Evolutionary conservation across 2,888 invertebrate species (phyloP), one percentile per base, ranked within the genome.

Genomic region (Ptycholaimellus sp.): DNA sequence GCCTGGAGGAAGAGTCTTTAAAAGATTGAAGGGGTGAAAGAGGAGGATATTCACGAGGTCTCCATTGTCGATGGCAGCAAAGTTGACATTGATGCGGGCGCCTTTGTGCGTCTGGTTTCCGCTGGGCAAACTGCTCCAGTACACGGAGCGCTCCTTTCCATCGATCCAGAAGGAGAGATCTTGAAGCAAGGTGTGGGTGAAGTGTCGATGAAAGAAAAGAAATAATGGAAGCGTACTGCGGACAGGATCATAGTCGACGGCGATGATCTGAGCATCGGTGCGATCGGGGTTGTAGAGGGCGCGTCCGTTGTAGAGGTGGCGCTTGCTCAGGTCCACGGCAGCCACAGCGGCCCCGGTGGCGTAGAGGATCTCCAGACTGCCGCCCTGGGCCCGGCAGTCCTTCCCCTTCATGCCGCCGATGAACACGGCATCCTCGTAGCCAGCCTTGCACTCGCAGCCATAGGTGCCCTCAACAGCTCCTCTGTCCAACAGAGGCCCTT

Each of bases 101-200:
- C 55, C 55, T 23, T 51, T 51, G 38, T 53, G 53, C 28, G 49
- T 50, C 33, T 55, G 54, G 32, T 56, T 53, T 41, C 54, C 53
- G 11, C 45, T 45, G 16, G 53, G 45, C 20, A 48, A 44, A 14
- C 21, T 34, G 21, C 21, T 20, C 17, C 39, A 38, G 39, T 30
- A 49, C 21, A 46, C 36, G 33, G 28, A 36, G 38, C 36, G 16
- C 14, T 52, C 77, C 76, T 45, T 77, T 3, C 42, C 76, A 58
- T 93, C 90, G 0, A 82, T 80, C 87, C 93, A 96, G 66, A 81
- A 93, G 38, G 93, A 66, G 56, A 82, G 77, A 56, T 81, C 76
- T 18, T 68, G n/a, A n/a, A n/a, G n/a, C n/a, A n/a, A n/a, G n/a
- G n/a, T n/a, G 64, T 36, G 39, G 16, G n/a, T n/a, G n/a, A 18